Conservation (phyloP, 2,888 invertebrate species). For the Agonopterix alstromeriana region DNA sequence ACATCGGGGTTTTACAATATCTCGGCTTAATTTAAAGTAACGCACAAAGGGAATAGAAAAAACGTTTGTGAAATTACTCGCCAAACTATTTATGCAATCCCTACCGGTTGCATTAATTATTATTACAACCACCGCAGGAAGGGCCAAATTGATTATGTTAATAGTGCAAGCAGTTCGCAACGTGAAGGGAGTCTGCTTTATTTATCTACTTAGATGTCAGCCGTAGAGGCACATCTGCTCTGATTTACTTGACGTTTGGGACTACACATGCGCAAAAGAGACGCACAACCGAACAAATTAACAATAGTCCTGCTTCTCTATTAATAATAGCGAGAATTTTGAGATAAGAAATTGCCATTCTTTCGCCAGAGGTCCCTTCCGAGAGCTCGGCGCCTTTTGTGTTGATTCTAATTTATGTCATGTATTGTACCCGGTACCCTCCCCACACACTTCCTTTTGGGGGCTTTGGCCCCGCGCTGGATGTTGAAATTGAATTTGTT, state of each 20-base stretch:
- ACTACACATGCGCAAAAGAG: slow-evolving; percentile 40
- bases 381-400: slow-evolving; percentile 68
- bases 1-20: slow-evolving; percentile 11
- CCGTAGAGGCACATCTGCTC: slow-evolving; percentile 63
- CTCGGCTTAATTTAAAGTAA: slow-evolving; percentile 28
- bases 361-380: slow-evolving; percentile 68
- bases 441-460: slow-evolving; percentile 68
- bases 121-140: slow-evolving; percentile 31
- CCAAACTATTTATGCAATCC: slow-evolving; percentile 16
- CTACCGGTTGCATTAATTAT: slow-evolving; percentile 32
- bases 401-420: slow-evolving; percentile 74
- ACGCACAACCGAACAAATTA: slow-evolving; percentile 49
- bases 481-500: slow-evolving; percentile 62
- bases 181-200: slow-evolving; percentile 31
- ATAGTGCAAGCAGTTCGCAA: slow-evolving; percentile 33
- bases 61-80: slow-evolving; percentile 12
- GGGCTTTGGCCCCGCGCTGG: slow-evolving; percentile 50
- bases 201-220: slow-evolving; percentile 42
- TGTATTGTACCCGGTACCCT: slow-evolving; percentile 66
- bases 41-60: slow-evolving; percentile 19
- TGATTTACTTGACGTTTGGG: slow-evolving; percentile 42
- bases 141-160: slow-evolving; percentile 48
- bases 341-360: slow-evolving; percentile 74
- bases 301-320: slow-evolving; percentile 52
- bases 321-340: slow-evolving; percentile 65